Conservation (phyloP, 1,140 invertebrate genomes). For the Zophobas morio region DNA sequence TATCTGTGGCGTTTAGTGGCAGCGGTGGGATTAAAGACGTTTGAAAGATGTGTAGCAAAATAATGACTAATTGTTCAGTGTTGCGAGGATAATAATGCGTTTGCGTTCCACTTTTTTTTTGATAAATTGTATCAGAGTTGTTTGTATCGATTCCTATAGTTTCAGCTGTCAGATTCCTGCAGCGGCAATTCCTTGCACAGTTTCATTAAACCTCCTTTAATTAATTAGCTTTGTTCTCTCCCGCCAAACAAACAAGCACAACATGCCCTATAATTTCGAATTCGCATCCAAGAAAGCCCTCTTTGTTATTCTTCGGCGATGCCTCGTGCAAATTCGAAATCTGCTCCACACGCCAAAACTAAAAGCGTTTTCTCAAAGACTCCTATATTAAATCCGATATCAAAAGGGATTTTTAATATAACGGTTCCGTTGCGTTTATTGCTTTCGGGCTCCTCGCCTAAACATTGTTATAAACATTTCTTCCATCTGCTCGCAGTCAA, state of each 20-base stretch:
- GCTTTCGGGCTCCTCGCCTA: slow-evolving; percentile 18
- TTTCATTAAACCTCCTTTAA: no score
- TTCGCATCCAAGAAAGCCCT: neutral
- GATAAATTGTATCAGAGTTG: no score
- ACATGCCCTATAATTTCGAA: neutral
- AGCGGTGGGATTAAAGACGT: neutral
- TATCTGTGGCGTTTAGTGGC: neutral
- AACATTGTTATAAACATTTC: slow-evolving; percentile 9
- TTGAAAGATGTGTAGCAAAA: no score
- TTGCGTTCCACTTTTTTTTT: no score
- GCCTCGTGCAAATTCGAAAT: slow-evolving; percentile 15
- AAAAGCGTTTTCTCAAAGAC: slow-evolving; percentile 24
- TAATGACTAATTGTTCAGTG: no score
- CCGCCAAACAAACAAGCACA: no score
- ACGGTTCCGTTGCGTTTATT: slow-evolving; percentile 5
- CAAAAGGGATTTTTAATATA: slow-evolving; percentile 24
- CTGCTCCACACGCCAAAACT: neutral
- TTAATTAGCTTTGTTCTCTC: no score
- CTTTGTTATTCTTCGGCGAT: neutral
- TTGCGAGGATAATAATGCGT: no score
- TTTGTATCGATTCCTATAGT: no score
- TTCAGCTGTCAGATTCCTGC: no score
- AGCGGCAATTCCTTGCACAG: no score
- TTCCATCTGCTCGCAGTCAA: neutral
- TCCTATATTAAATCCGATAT: slow-evolving; percentile 26